Evolutionary conservation across 2,888 invertebrate species (phyloP), one percentile per base, ranked within the genome.

Genomic region (Mechanitis messenoides): DNA sequence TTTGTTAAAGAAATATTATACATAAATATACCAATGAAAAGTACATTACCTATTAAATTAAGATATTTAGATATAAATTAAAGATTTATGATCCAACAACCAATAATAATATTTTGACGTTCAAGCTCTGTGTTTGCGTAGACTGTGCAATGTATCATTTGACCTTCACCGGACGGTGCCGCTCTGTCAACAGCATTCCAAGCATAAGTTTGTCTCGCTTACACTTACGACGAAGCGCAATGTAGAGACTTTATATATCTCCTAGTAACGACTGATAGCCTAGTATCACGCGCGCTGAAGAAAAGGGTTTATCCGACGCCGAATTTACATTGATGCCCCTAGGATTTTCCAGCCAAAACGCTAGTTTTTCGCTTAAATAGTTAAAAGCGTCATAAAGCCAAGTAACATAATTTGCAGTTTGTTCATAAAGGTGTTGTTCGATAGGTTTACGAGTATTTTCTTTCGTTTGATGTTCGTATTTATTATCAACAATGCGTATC

Each of bases 261-360:
- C 86, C 77, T 83, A 73, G 68, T 61, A 55, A 67, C 72, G 76
- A 74, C 85, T 89, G 86, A 64, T 75, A 74, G 81, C 89, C 90
- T 89, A 87, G 90, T 90, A 89, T 85, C 87, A 83, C 87, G 89
- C 89, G 89, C 89, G 90, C 89, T 88, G 87, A 88, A 89, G 90
- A 90, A 90, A 89, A 90, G 90, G 89, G 90, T 90, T 90, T 90
- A 90, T 89, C 90, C 89, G 90, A 88, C 86, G 89, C 83, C 77
- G 80, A 78, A 74, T 81, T 50, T 84, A 81, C 86, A 81, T 81
- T 81, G 78, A 77, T 80, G 81, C 81, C 79, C 78, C 84, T 83
- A 84, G 81, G 83, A 84, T 85, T 90, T 90, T 88, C 89, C 89
- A 82, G 83, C 76, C 73, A 68, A 20, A 75, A 74, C 76, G 75